These are phyloP conservation scores for Labroides dimidiatus DNA, from an alignment of 2,797 vertebrate genomes.

Conservation along the genomic window DNA sequence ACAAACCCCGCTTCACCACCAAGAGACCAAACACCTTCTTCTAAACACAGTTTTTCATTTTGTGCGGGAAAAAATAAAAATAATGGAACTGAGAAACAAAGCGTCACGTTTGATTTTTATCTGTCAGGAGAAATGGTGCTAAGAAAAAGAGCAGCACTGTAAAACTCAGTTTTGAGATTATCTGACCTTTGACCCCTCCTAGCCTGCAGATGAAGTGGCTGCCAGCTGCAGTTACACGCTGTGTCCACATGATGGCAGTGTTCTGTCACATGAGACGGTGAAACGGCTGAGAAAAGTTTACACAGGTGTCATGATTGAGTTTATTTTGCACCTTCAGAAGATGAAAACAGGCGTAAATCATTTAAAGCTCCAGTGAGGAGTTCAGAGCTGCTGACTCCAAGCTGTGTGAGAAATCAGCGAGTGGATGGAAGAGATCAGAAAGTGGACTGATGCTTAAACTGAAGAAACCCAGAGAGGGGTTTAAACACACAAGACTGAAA, in stretches of 20 bases:
- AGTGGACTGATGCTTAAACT: too few relatives aligned
- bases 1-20: constrained; percentile 99
- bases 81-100: background rate
- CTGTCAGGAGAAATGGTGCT: background rate
- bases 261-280: constrained; percentile 8
- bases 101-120: background rate
- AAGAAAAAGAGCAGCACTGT: too few relatives aligned
- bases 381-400: too few relatives aligned
- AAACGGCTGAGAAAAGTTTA: background rate
- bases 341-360: too few relatives aligned
- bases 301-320: too few relatives aligned
- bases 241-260: constrained; percentile 37
- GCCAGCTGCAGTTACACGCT: background rate
- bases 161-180: too few relatives aligned
- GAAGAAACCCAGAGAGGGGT: too few relatives aligned
- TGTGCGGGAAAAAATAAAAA: constrained; percentile 72
- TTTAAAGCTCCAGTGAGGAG: too few relatives aligned
- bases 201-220: background rate
- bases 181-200: background rate
- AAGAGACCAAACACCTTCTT: constrained; percentile 99
- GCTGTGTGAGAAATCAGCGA: too few relatives aligned
- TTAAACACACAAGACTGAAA: too few relatives aligned
- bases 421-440: too few relatives aligned
- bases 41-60: constrained; percentile 74
- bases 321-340: too few relatives aligned